Conservation (phyloP, 2,888 invertebrate species). For the Acrobasis repandana region DNA sequence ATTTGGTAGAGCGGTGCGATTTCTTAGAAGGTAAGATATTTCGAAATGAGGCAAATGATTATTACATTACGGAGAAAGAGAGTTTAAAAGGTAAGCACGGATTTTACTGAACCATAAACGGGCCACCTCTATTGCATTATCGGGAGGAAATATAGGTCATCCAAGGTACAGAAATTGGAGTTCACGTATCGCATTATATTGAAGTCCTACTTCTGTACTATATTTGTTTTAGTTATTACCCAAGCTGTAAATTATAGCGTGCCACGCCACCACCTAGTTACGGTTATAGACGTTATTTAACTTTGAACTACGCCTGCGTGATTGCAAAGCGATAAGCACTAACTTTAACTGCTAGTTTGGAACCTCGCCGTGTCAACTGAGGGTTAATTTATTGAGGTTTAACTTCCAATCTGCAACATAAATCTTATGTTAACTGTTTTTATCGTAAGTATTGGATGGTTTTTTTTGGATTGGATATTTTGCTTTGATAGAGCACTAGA, state of each 20-base stretch:
- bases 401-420: too few relatives aligned
- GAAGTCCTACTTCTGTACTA: not conserved
- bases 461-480: too few relatives aligned
- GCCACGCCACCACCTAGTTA: constrained; percentile 51
- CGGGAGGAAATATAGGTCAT: too few relatives aligned
- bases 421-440: too few relatives aligned
- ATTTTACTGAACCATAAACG: too few relatives aligned
- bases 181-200: not conserved
- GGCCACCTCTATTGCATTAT: too few relatives aligned
- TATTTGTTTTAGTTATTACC: not conserved
- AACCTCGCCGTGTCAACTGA: constrained; percentile 9
- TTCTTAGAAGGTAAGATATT: constrained; percentile 39
- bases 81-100: too few relatives aligned
- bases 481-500: too few relatives aligned
- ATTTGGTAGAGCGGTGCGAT: constrained; percentile 67
- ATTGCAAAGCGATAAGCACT: constrained; percentile 57
- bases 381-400: not conserved
- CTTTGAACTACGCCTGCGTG: constrained; percentile 53
- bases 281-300: constrained; percentile 58
- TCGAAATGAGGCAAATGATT: too few relatives aligned
- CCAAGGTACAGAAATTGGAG: too few relatives aligned
- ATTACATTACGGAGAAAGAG: too few relatives aligned
- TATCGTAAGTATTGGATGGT: too few relatives aligned
- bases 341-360: constrained; percentile 17
- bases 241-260: constrained; percentile 59